phyloP scores from a whole-genome alignment of 2,113 vertebrate genomes.

The Equus quagga region DNA sequence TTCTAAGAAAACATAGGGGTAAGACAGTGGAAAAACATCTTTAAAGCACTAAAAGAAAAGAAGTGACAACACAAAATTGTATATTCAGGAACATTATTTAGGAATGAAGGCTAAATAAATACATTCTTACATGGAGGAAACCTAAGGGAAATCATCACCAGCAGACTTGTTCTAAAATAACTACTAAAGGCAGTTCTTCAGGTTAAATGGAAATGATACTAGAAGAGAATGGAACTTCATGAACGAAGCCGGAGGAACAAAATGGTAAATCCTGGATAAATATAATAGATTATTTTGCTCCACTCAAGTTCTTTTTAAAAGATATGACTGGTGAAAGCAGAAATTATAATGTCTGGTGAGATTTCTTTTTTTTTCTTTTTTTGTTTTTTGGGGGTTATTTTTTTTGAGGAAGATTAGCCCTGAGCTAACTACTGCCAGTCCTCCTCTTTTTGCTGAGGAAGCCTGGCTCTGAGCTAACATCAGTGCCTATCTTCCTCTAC shows the following conservation, averaged over 20 bases:
- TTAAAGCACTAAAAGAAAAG: background rate
- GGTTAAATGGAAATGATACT: background rate
- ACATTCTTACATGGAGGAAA: background rate
- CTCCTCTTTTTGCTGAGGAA: no score
- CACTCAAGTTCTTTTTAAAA: background rate
- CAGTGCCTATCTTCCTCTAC: no score
- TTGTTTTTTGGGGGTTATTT: no score
- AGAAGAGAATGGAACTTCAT: background rate
- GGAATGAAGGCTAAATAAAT: background rate
- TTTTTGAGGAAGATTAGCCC: no score
- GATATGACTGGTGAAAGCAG: background rate
- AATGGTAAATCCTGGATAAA: background rate
- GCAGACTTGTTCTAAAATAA: background rate
- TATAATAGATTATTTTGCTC: background rate
- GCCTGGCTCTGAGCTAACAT: no score
- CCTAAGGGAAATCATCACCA: background rate
- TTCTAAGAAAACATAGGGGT: background rate
- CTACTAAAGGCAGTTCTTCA: background rate
- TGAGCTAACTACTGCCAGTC: no score
- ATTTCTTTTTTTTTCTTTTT: background rate
- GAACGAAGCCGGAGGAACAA: background rate
- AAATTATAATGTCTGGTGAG: background rate
- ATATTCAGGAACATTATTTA: background rate
- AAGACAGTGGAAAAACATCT: background rate
- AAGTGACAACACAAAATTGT: background rate